Conservation (phyloP, 2,113 vertebrate species). For the Xenopus laevis region DNA sequence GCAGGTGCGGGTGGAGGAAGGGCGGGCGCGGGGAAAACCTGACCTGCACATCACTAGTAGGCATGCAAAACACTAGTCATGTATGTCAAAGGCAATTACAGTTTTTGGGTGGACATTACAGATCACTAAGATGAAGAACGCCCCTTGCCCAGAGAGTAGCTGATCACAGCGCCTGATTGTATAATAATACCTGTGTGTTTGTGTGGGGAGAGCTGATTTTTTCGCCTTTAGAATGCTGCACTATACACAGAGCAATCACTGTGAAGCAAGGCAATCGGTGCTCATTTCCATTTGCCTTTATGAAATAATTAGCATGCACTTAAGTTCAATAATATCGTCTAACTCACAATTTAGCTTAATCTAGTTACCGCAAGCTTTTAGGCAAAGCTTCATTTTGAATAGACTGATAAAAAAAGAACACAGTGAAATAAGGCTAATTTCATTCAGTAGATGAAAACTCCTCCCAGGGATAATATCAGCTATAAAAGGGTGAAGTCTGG, state of each 20-base stretch:
- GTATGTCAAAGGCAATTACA: no score
- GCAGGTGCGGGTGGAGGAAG: no score
- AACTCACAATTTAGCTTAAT: constrained; percentile 25
- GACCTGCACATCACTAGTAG: no score
- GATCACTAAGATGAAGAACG: no score
- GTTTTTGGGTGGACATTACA: no score
- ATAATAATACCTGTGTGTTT: no score
- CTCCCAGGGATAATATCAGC: not conserved
- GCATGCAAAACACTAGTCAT: no score
- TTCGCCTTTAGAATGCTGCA: not conserved
- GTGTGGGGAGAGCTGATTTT: not conserved
- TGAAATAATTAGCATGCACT: constrained; percentile 34
- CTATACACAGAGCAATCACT: constrained; percentile 36
- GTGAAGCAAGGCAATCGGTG: constrained; percentile 25
- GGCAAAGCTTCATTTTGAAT: not conserved
- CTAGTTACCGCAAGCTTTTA: constrained; percentile 7
- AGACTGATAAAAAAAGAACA: not conserved
- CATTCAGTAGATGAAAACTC: not conserved
- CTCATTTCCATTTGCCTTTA: constrained; percentile 30
- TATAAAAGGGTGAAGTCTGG: not conserved
- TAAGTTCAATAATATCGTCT: constrained; percentile 28
- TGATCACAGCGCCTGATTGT: no score
- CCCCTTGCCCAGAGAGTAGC: no score
- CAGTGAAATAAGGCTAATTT: not conserved
- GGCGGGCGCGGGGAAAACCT: no score